Percentiles rank a stretch among this genome's conserved stretches.
phyloP scores from a whole-genome alignment of 2,797 vertebrate genomes.

The Balearica regulorum region DNA sequence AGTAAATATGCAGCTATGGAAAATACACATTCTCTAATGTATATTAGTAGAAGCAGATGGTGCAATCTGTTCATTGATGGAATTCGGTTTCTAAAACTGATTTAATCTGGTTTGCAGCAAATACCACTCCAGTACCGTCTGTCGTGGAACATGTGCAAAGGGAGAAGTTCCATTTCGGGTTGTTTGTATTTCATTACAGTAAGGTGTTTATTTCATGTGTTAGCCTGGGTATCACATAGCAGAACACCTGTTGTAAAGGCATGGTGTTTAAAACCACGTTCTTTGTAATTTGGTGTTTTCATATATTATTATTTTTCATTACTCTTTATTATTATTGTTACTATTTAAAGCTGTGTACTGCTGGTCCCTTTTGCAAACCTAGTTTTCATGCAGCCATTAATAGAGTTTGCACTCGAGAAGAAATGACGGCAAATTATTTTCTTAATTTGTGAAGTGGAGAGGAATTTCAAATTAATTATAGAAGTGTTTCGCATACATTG shows the following conservation, averaged over 20 bases:
- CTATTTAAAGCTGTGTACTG: neutral
- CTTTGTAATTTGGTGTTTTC: neutral
- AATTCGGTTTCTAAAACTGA: constrained; percentile 47
- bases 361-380: neutral
- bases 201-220: neutral
- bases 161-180: neutral
- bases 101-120: constrained; percentile 37
- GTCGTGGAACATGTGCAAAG: neutral
- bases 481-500: neutral
- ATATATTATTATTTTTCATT: neutral
- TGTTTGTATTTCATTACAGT: neutral
- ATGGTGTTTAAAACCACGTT: neutral
- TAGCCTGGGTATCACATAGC: neutral
- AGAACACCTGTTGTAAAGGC: neutral
- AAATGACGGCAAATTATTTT: neutral
- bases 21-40: constrained; percentile 43
- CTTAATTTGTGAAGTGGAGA: neutral
- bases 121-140: constrained; percentile 13
- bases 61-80: constrained; percentile 21
- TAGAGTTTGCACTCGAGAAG: neutral
- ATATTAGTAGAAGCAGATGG: constrained; percentile 51
- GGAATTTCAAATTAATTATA: neutral
- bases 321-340: neutral
- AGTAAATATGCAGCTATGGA: constrained; percentile 34
- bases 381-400: neutral